phyloP scores from a whole-genome alignment of 1,140 invertebrate species.

The Drosophila kikkawai region DNA sequence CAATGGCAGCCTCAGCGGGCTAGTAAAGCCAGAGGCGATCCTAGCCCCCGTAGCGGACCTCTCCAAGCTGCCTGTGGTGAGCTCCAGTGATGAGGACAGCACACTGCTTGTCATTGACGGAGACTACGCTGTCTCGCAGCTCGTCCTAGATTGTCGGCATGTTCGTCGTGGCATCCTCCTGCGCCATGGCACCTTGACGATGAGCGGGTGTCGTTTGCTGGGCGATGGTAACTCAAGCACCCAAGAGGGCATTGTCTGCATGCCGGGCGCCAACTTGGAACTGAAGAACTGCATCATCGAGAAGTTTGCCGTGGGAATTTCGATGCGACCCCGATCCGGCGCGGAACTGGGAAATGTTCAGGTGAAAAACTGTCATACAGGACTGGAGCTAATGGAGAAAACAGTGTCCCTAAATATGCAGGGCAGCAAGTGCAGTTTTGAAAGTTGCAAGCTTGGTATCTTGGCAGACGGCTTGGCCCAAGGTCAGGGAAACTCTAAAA shows the following conservation, averaged over 20 bases:
- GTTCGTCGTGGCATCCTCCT: conserved; percentile 85
- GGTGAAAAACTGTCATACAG: conserved; percentile 54
- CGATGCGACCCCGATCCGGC: conserved; percentile 44
- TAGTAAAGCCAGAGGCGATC: conserved; percentile 30
- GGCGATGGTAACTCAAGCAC: conserved; percentile 82
- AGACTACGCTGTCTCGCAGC: conserved; percentile 81
- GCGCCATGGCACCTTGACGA: conserved; percentile 73
- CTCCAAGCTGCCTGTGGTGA: conserved; percentile 68
- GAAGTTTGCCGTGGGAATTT: conserved; percentile 81
- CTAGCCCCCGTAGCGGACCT: conserved; percentile 5
- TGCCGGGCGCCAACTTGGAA: conserved; percentile 69
- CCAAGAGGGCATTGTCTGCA: conserved; percentile 85
- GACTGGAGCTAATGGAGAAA: conserved; percentile 63
- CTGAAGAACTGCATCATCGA: conserved; percentile 81
- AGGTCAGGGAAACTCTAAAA: conserved; percentile 24
- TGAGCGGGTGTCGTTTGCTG: conserved; percentile 83
- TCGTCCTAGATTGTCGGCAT: conserved; percentile 83
- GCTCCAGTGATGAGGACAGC: conserved; percentile 82
- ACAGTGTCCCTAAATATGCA: conserved; percentile 39
- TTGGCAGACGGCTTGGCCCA: conserved; percentile 35
- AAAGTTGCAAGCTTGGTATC: conserved; percentile 61
- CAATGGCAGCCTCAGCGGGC: conserved; percentile 59
- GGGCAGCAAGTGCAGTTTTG: conserved; percentile 54
- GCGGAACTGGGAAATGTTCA: conserved; percentile 47
- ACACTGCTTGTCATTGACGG: conserved; percentile 84